Evolutionary conservation across 2,113 vertebrate genomes (phyloP), one percentile per base, ranked within the genome.

Genomic region (Neogale vison): DNA sequence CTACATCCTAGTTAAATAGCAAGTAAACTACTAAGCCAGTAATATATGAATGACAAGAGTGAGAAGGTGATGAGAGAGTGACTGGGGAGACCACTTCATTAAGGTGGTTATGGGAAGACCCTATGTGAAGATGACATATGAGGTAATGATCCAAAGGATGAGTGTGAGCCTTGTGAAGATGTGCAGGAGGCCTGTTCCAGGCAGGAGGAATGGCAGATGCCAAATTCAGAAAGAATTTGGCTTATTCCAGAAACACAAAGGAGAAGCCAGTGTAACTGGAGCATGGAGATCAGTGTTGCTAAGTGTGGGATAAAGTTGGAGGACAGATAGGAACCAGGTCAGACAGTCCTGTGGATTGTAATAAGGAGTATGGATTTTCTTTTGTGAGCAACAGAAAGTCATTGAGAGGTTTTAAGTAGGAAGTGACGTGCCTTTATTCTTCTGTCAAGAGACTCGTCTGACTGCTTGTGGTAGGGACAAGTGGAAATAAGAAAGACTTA

Each of bases 341-440:
- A 0, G 42, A 17, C 15, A 20, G n/a, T 2, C 52, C 36, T 18
- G 3, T 0, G 4, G 29, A 18, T 31, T 52, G 29, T 18, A 13
- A 6, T 3, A 23, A 31, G 59, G 45, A 10, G 11, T 21, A 11
- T 14, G 9, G 21, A 10, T 21, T 42, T 80, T 42, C 13, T 39
- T 47, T 13, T 47, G 4, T 15, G 13, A 79, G 42, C 14, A 34
- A 6, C 24, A 26, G 12, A 8, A 65, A 63, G 31, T 29, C 77
- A 26, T 1, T 20, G 42, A 39, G 10, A 9, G 4, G 13, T 47
- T 61, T 50, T 29, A 31, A 71, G 26, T 18, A 69, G 50, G 61
- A 74, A 59, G 39, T 13, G 20, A 23, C 14, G 0, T 9, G 45
- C 24, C 7, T 65, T 90, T 57, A 36, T 77, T 69, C 74, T 83